Evolutionary conservation across 1,140 invertebrate genomes (phyloP).

Genomic region (Stegodyphus mimosarum): DNA sequence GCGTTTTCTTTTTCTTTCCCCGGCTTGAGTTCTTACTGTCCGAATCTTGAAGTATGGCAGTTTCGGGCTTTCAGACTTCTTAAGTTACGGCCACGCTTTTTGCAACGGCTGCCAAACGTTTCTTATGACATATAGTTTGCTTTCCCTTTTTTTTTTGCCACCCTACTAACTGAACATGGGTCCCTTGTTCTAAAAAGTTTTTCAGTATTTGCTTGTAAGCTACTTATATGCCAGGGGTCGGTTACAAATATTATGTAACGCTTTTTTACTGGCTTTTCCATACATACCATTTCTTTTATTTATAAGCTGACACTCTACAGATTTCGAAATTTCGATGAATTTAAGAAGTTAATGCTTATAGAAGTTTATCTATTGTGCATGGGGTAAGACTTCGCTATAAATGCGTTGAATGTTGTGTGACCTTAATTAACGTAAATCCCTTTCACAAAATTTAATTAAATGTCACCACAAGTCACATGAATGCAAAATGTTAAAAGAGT

Average conservation of each 20-base stretch:
- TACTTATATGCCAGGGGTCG: conserved; percentile 1
- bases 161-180: not conserved
- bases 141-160: not conserved
- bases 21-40: conserved; percentile 10
- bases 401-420: too few species aligned
- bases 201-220: not conserved
- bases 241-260: not conserved
- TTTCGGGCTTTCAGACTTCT: conserved; percentile 14
- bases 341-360: too few species aligned
- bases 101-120: conserved; percentile 9
- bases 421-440: too few species aligned
- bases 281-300: too few species aligned
- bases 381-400: too few species aligned
- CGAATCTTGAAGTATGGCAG: conserved; percentile 32
- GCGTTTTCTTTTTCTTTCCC: not conserved
- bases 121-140: conserved; percentile 20
- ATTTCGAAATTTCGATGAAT: too few species aligned
- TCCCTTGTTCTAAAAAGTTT: not conserved
- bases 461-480: too few species aligned
- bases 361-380: too few species aligned
- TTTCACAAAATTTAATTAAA: too few species aligned
- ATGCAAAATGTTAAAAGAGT: too few species aligned
- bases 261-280: too few species aligned
- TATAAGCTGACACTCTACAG: too few species aligned
- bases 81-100: conserved; percentile 3